phyloP scores from a whole-genome alignment of 2,113 vertebrate species.

The Seriola dumerili region DNA sequence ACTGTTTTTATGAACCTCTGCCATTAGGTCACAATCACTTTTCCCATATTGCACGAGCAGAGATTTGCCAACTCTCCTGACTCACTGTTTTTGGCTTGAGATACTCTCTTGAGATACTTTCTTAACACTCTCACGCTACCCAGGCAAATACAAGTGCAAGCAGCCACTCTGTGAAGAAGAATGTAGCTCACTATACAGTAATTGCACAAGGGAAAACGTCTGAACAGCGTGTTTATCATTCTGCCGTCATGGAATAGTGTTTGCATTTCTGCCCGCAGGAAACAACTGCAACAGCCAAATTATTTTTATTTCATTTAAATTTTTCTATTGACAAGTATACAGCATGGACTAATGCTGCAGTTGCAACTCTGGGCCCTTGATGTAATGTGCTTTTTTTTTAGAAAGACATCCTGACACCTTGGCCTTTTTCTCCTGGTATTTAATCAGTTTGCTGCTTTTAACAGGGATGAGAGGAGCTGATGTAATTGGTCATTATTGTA shows the following conservation, averaged over 20 bases:
- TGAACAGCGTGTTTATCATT: neutral
- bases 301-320: neutral
- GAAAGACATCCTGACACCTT: neutral
- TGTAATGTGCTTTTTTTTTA: neutral
- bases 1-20: neutral
- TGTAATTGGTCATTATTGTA: neutral
- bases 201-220: neutral
- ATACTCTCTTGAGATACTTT: neutral
- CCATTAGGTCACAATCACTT: neutral
- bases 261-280: neutral
- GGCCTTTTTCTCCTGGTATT: slow-evolving; percentile 4
- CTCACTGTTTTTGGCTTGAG: neutral
- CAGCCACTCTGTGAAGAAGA: neutral
- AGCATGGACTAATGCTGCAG: neutral
- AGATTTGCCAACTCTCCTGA: neutral
- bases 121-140: neutral
- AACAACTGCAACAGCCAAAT: neutral
- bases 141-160: neutral
- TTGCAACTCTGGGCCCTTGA: neutral
- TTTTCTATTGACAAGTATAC: neutral
- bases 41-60: neutral
- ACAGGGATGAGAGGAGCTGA: neutral
- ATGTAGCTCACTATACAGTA: too few species aligned
- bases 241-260: neutral
- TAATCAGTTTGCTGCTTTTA: slow-evolving; percentile 6